phyloP scores from a whole-genome alignment of 2,113 vertebrate genomes.

The Euleptes europaea region DNA sequence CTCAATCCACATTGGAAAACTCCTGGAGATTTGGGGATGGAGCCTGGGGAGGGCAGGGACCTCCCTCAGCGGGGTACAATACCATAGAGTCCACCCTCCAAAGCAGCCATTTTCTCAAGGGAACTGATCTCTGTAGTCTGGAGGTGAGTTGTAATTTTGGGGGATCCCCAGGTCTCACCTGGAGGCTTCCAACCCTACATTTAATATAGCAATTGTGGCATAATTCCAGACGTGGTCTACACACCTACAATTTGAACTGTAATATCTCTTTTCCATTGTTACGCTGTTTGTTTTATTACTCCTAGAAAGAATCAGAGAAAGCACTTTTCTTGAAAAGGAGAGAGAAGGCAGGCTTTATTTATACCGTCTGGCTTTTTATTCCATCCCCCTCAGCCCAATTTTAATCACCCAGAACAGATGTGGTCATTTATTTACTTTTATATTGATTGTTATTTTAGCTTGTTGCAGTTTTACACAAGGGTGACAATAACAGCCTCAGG shows the following conservation, averaged over 20 bases:
- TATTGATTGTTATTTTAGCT: background rate
- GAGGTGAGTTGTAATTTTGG: too few species aligned
- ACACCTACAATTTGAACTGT: conserved; percentile 19
- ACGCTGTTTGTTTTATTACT: conserved; percentile 6
- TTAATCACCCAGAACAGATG: background rate
- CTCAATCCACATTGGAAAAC: too few species aligned
- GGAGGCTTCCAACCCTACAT: too few species aligned
- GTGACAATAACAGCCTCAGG: too few species aligned
- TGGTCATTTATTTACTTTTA: background rate
- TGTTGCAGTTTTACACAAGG: too few species aligned
- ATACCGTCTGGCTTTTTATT: conserved; percentile 4
- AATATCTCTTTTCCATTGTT: background rate
- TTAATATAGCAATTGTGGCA: background rate
- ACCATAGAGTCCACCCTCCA: too few species aligned
- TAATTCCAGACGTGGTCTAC: background rate
- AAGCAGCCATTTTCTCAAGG: too few species aligned
- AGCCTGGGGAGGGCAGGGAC: too few species aligned
- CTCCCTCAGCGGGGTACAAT: too few species aligned
- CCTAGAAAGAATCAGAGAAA: conserved; percentile 13
- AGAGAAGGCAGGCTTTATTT: background rate
- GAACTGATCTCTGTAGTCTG: too few species aligned
- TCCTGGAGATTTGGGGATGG: too few species aligned
- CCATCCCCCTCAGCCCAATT: background rate
- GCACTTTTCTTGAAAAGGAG: background rate
- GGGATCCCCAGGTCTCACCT: too few species aligned